Percentiles rank a stretch among this genome's conserved stretches.
These are phyloP conservation scores for Chiroxiphia lanceolata DNA, from an alignment of 2,797 vertebrate species.

Conservation along the genomic window DNA sequence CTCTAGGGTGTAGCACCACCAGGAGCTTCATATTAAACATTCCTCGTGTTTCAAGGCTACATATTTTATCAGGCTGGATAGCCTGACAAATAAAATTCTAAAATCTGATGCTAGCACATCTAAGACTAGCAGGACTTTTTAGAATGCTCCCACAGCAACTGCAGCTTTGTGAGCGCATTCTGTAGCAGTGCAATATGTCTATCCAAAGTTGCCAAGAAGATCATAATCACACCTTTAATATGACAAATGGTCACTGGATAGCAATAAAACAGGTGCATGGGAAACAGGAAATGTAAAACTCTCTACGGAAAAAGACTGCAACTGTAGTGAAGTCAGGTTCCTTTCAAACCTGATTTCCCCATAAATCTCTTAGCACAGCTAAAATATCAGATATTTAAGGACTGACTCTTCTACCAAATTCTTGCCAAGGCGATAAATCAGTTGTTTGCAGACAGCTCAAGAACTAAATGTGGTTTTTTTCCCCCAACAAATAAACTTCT, in stretches of 20 bases:
- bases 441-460: not conserved
- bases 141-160: too few relatives aligned
- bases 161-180: not conserved
- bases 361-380: not conserved
- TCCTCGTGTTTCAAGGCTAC: not conserved
- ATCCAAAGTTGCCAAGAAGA: not conserved
- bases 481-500: not conserved
- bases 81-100: not conserved
- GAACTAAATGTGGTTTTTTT: not conserved
- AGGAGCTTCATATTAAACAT: not conserved
- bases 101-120: not conserved
- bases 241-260: not conserved
- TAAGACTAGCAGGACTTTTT: not conserved
- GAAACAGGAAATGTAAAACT: not conserved
- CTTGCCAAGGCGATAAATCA: not conserved
- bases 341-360: not conserved
- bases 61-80: not conserved
- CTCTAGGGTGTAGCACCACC: not conserved
- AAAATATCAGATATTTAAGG: not conserved
- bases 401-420: not conserved
- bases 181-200: accelerated
- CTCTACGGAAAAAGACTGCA: not conserved
- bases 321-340: not conserved
- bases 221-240: not conserved
- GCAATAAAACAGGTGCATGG: not conserved